Conservation (phyloP, 1,140 invertebrate species). For the Ylistrum balloti region DNA sequence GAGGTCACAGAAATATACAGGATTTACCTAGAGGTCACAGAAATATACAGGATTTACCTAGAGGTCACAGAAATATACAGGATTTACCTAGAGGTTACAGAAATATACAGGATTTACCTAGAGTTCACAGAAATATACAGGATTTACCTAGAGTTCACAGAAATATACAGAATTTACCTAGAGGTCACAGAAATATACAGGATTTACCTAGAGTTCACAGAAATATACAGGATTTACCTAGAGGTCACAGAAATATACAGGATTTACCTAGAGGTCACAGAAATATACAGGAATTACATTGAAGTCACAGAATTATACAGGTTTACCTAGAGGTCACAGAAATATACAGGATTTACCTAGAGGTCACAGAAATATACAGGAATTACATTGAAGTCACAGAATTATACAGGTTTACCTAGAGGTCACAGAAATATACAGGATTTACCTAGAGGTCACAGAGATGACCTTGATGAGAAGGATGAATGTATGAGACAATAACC, state of each 20-base stretch:
- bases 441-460: neutral
- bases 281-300: neutral
- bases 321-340: neutral
- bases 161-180: neutral
- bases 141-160: neutral
- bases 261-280: neutral
- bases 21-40: neutral
- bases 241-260: neutral
- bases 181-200: neutral
- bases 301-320: neutral
- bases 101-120: neutral
- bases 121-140: neutral
- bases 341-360: neutral
- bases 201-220: neutral
- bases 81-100: neutral
- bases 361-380: no score
- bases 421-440: neutral
- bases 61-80: neutral
- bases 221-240: neutral
- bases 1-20: neutral
- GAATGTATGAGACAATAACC: constrained; percentile 73
- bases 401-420: neutral
- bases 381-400: neutral
- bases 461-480: constrained; percentile 80
- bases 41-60: neutral